These are phyloP conservation scores for Alouatta palliata DNA, from an alignment of 2,113 vertebrate genomes.

Conservation along the genomic window DNA sequence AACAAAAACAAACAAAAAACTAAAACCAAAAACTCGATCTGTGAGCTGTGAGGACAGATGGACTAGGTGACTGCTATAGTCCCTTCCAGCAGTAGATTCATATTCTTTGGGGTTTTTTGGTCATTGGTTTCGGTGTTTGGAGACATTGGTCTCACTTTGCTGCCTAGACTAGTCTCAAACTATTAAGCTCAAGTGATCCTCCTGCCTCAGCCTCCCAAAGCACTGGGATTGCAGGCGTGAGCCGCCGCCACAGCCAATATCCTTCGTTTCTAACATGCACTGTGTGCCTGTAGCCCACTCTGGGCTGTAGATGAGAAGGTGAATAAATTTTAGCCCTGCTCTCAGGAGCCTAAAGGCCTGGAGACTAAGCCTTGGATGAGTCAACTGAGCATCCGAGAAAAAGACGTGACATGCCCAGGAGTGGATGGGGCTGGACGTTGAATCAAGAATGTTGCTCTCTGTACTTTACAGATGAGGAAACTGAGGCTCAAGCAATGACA, in stretches of 20 bases:
- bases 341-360: background rate
- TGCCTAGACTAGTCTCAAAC: no score
- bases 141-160: no score
- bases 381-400: background rate
- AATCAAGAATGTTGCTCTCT: background rate
- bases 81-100: background rate
- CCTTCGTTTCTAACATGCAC: background rate
- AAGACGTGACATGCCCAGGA: background rate
- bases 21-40: no score
- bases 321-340: background rate
- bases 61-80: rapidly evolving
- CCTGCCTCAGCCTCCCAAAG: no score
- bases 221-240: no score
- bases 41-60: background rate
- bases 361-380: background rate
- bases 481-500: background rate
- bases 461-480: background rate
- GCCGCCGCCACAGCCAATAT: background rate
- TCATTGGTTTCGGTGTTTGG: no score
- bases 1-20: no score
- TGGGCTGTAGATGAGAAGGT: background rate
- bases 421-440: background rate
- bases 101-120: no score
- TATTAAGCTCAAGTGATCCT: no score
- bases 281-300: background rate